Base-by-base conservation (phyloP, 2,888 invertebrate species). In the Pteria penguin region DNA sequence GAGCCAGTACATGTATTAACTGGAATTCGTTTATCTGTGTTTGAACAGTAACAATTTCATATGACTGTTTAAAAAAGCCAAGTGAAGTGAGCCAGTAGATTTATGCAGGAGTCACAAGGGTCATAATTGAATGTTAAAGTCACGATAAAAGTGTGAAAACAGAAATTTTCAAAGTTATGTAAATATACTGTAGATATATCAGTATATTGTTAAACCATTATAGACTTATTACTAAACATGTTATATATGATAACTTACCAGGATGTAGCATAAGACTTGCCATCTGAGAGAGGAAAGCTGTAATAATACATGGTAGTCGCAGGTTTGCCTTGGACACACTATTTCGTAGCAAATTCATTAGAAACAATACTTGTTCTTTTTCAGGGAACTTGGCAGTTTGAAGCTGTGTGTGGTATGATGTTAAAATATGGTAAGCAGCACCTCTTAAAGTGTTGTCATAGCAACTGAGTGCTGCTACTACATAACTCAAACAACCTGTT, bases 251-350 rank as follows among this genome's bases (percentile, higher is more conserved):
- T 45, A 22, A 14, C 24, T 71, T 75, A 91, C 92, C 89, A 0
- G 97, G 96, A 77, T 95, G 94, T 0, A 96, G 94, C 78, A 96
- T 94, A 4, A 96, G 93, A 87, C 95, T 94, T 0, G 95, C 94
- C 22, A 95, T 94, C 84, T 94, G 94, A 0, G 96, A 95, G 71
- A 97, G 93, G 90, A 96, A 96, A 55, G 95, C 92, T 0, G 96
- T 94, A 18, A 94, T 93, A 14, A 95, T 93, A 45, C 94, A 94
- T 5, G 95, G 94, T 18, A 95, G 89, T 61, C 93, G 93, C 62
- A 93, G 93, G 90, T 93, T 90, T 72, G 87, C 75, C 29, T 82
- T 91, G 0, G 92, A 88, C 18, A 95, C 90, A 84, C 96, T 96
- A 86, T 94, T 94, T 31, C 95, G 94, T 4, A 96, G 87, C 0